These are phyloP conservation scores for Tricholauxania praeusta DNA, from an alignment of 2,888 invertebrate genomes.

Conservation along the genomic window DNA sequence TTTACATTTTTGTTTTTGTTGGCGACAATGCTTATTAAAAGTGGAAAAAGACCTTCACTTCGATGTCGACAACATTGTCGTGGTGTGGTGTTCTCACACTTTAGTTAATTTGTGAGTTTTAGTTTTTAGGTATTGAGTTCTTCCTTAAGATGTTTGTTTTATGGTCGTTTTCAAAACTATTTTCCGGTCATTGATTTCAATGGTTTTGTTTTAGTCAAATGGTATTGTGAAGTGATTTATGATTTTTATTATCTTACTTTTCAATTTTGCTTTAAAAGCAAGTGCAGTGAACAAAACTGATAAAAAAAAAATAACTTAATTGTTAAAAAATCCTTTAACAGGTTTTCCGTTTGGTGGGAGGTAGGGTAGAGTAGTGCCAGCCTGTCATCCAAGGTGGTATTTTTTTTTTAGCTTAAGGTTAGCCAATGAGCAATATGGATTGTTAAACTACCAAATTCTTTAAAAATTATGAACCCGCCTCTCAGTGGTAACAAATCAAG, in stretches of 20 bases:
- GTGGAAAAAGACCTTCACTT: slow-evolving; percentile 25
- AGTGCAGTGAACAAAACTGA: too few species aligned
- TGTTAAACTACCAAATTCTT: too few species aligned
- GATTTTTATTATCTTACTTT: neutral
- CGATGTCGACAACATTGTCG: slow-evolving; percentile 27
- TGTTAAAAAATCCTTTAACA: too few species aligned
- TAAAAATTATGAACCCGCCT: too few species aligned
- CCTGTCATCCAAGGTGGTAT: too few species aligned
- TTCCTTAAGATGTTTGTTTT: slow-evolving; percentile 43
- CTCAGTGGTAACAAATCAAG: too few species aligned
- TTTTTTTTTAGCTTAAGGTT: too few species aligned
- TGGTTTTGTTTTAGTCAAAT: slow-evolving; percentile 27
- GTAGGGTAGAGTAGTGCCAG: too few species aligned
- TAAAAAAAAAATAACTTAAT: too few species aligned
- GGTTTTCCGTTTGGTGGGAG: too few species aligned
- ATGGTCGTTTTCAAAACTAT: slow-evolving; percentile 59
- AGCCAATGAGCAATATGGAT: too few species aligned
- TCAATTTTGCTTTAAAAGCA: too few species aligned
- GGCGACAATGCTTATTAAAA: slow-evolving; percentile 18
- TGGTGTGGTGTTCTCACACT: slow-evolving; percentile 59
- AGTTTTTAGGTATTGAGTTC: slow-evolving; percentile 58
- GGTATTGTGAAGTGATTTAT: slow-evolving; percentile 26
- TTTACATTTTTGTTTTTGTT: slow-evolving; percentile 31
- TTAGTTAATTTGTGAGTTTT: slow-evolving; percentile 64
- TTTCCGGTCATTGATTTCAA: slow-evolving; percentile 60